Evolutionary conservation across 2,797 vertebrate species (phyloP).

Genomic region (Tokudaia tokunoshimensis): DNA sequence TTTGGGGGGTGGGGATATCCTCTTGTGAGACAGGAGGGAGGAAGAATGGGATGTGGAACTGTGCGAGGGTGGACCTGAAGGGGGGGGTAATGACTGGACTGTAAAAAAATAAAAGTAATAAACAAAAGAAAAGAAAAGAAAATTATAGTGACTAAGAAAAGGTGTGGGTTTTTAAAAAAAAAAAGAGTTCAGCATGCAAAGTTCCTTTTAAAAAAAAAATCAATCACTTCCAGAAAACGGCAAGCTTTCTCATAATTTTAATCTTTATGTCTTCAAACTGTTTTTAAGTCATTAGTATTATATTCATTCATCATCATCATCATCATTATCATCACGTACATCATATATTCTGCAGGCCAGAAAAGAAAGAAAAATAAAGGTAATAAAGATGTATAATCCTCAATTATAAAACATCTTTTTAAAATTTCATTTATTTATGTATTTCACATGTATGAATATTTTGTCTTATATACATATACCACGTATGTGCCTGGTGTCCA

Average conservation of each 20-base stretch:
- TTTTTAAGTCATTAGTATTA: neutral
- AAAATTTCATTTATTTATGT: neutral
- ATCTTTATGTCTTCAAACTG: neutral
- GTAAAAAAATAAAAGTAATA: neutral
- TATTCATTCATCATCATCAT: neutral
- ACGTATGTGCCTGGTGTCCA: neutral
- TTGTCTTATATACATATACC: neutral
- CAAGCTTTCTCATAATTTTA: neutral
- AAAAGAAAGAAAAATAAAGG: conserved; percentile 26
- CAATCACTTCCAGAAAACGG: conserved; percentile 40
- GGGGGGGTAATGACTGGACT: neutral
- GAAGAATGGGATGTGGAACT: too few species aligned
- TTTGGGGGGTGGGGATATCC: neutral
- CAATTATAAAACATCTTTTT: neutral
- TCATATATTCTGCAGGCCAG: neutral
- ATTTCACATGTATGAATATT: neutral
- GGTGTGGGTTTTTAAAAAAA: too few species aligned
- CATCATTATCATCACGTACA: neutral
- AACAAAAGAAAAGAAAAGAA: neutral
- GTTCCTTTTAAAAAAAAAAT: conserved; percentile 49
- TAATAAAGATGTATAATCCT: neutral
- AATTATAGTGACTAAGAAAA: neutral
- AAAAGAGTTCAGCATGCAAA: neutral
- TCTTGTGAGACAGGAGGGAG: too few species aligned
- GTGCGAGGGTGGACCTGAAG: neutral